Evolutionary conservation across 2,113 vertebrate genomes (phyloP).

Genomic region (Cyphomyrus plagiostoma): DNA sequence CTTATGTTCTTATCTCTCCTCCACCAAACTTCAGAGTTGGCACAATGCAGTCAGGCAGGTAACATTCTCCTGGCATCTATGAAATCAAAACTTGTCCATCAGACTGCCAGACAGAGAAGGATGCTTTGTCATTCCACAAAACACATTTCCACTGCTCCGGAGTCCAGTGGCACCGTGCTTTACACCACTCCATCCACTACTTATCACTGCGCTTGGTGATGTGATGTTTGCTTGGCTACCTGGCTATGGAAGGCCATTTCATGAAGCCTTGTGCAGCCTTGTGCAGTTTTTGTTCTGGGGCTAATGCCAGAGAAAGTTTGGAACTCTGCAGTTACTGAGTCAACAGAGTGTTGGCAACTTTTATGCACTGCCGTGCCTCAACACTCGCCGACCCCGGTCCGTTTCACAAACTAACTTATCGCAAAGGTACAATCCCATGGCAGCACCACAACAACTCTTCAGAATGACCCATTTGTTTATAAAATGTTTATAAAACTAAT

Average conservation of each 20-base stretch:
- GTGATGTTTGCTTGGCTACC: neutral
- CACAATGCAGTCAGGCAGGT: neutral
- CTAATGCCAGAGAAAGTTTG: neutral
- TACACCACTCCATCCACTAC: neutral
- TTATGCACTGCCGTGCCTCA: neutral
- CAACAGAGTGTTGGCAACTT: neutral
- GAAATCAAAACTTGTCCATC: neutral
- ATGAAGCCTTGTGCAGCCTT: neutral
- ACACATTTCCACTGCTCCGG: neutral
- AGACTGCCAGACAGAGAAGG: neutral
- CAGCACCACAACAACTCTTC: neutral
- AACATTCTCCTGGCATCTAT: neutral
- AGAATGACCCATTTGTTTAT: neutral
- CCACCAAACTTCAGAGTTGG: neutral
- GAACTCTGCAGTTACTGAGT: neutral
- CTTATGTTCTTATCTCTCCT: no score
- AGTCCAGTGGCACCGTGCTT: neutral
- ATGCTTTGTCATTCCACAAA: neutral
- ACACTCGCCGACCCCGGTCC: neutral
- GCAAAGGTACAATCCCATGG: neutral
- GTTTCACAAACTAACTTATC: neutral
- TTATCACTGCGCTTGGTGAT: neutral
- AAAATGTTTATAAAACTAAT: neutral
- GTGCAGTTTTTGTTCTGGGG: neutral
- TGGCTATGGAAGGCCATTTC: neutral